Evolutionary conservation across 2,888 invertebrate species (phyloP), one percentile per base, ranked within the genome.

Genomic region (Cephus pygmeus): DNA sequence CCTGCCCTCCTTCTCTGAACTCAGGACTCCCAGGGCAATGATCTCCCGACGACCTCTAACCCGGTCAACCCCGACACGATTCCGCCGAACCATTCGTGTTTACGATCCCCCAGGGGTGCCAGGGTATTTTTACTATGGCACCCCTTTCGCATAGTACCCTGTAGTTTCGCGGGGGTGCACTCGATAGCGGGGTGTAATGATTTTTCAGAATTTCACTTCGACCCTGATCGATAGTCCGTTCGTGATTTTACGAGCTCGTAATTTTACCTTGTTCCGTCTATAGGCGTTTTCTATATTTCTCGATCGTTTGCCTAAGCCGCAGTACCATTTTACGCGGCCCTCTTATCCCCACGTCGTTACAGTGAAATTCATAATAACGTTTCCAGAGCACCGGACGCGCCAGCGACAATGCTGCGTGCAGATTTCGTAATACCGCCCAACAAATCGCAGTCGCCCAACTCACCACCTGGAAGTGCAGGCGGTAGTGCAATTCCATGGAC

Each of bases 21-120:
- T 71, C 71, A 33, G 71, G 81, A 84, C 56, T 9, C 56, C 56
- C 23, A 23, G 83, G 81, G 77, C 85, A 87, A 89, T 86, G 88
- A 86, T 85, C 88, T 86, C 86, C 76, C 84, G 84, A 83, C 88
- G 90, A 90, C 89, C 90, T 88, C 88, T 89, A 90, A 90, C 89
- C 89, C 90, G 91, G 90, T 90, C 91, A 89, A 88, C 89, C 86
- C 82, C 87, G 84, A 84, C 88, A 87, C 87, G 83, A 85, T 89
- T 56, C 56, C 56, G 56, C 2, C 56, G 6, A 56, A 56, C 56
- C 23, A 23, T 56, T 56, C 56, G 56, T 56, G 56, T 56, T 56
- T 56, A 56, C 56, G 56, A 56, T 23, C 2, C 56, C 56, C 23
- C 56, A 23, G 56, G 56, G 56, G 23, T 56, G 56, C 9, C 9